Evolutionary conservation across 2,888 invertebrate genomes (phyloP).

Genomic region (Cephus runcator): DNA sequence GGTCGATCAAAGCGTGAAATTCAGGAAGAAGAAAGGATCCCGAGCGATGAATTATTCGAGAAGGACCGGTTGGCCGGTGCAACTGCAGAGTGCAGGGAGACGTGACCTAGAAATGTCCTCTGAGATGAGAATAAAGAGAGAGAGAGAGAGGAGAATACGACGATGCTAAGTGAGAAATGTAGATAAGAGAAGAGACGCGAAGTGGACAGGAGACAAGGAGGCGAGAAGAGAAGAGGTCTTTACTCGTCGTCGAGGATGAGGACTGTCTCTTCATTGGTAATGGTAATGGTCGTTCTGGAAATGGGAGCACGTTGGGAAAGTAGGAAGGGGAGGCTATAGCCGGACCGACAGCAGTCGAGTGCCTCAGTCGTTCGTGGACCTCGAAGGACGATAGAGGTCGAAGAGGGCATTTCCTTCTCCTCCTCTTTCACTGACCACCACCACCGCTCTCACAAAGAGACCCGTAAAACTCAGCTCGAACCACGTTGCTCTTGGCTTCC

Average conservation of each 20-base stretch:
- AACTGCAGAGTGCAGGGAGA: neutral
- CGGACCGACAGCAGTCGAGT: constrained; percentile 56
- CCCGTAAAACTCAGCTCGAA: neutral
- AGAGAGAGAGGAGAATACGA: neutral
- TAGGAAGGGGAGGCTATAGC: constrained; percentile 61
- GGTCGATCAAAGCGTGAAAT: neutral
- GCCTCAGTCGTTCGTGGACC: constrained; percentile 64
- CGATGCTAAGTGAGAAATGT: neutral
- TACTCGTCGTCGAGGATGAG: constrained; percentile 14
- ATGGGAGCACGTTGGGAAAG: constrained; percentile 62
- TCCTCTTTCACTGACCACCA: constrained; percentile 18
- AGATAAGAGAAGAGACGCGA: neutral
- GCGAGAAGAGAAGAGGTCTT: neutral
- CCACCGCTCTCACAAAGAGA: neutral
- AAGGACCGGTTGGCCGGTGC: neutral
- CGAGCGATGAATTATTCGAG: neutral
- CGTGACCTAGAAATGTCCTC: neutral
- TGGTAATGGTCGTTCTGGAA: constrained; percentile 55
- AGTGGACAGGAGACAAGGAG: neutral
- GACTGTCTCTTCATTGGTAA: constrained; percentile 48
- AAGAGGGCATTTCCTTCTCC: constrained; percentile 56
- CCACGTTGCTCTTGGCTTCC: neutral
- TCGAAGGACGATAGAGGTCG: constrained; percentile 65
- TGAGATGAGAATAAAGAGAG: neutral
- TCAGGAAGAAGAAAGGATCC: neutral